Percentiles rank a stretch among this genome's conserved stretches.
phyloP scores from a whole-genome alignment of 2,888 invertebrate genomes.

The Mylabris sibirica region DNA sequence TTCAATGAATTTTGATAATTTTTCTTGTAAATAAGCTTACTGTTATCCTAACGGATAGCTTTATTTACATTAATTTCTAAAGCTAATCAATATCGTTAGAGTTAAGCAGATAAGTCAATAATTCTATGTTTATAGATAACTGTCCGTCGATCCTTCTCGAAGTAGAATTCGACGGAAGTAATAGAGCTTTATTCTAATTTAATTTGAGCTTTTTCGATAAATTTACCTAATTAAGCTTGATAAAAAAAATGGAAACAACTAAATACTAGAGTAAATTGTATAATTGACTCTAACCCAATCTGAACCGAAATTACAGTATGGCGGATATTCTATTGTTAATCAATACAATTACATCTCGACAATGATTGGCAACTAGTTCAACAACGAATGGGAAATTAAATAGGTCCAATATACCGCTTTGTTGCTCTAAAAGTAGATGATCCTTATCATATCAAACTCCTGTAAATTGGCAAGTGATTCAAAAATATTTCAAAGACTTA shows the following conservation, averaged over 20 bases:
- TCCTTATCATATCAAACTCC: no score
- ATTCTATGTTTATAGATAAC: neutral
- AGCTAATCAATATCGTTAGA: neutral
- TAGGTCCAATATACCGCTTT: no score
- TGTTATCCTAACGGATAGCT: conserved; percentile 3
- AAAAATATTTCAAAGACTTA: no score
- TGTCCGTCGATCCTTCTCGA: neutral
- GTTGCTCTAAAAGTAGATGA: no score
- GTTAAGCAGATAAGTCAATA: neutral
- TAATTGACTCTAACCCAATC: neutral
- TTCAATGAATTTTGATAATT: neutral
- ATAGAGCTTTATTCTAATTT: no score
- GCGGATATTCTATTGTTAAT: neutral
- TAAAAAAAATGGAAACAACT: no score
- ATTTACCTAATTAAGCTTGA: no score
- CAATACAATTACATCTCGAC: neutral
- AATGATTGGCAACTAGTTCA: neutral
- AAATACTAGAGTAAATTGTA: no score
- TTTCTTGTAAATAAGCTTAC: neutral
- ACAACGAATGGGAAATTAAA: no score
- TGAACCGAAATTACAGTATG: neutral
- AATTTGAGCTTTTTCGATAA: no score
- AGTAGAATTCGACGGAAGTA: no score
- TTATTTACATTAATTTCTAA: neutral
- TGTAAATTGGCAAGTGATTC: no score